These are phyloP conservation scores for Octopus sinensis DNA, from an alignment of 1,140 invertebrate species.

Conservation along the genomic window DNA sequence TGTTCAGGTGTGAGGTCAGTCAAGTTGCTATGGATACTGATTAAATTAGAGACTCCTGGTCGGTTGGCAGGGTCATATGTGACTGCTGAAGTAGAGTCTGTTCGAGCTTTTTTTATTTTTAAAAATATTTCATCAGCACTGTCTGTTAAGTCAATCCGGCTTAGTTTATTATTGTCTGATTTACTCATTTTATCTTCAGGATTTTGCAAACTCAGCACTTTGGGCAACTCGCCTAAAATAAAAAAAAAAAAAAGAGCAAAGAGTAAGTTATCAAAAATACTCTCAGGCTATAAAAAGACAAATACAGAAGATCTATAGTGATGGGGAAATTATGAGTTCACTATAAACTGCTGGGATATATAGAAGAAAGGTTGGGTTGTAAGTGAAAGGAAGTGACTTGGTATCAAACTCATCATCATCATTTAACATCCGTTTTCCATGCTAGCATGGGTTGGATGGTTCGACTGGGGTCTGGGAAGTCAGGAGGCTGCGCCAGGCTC, in stretches of 20 bases:
- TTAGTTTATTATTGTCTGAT: constrained; percentile 76
- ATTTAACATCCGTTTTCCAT: too few species aligned
- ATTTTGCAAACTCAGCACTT: constrained; percentile 47
- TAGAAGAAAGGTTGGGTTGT: too few species aligned
- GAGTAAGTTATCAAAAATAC: too few species aligned
- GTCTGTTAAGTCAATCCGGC: constrained; percentile 79
- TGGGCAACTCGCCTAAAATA: constrained; percentile 39
- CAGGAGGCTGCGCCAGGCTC: too few species aligned
- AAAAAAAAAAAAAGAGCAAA: background rate
- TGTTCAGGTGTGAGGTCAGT: constrained; percentile 69
- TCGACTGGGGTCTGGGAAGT: too few species aligned
- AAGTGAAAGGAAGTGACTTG: too few species aligned
- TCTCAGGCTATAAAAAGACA: too few species aligned
- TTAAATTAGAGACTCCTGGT: constrained; percentile 85
- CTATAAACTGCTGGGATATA: too few species aligned
- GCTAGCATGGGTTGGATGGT: too few species aligned
- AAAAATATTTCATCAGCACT: constrained; percentile 70
- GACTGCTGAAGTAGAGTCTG: constrained; percentile 82
- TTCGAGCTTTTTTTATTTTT: constrained; percentile 88
- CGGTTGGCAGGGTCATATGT: constrained; percentile 75
- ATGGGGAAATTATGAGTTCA: too few species aligned
- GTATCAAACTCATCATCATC: too few species aligned
- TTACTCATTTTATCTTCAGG: constrained; percentile 96
- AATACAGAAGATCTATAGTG: too few species aligned
- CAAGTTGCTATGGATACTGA: constrained; percentile 72